A percentile compares a stretch with the other conserved stretches of the same genome.
Evolutionary conservation across 2,888 invertebrate species (phyloP).

Genomic region (Drosophila kokeensis): DNA sequence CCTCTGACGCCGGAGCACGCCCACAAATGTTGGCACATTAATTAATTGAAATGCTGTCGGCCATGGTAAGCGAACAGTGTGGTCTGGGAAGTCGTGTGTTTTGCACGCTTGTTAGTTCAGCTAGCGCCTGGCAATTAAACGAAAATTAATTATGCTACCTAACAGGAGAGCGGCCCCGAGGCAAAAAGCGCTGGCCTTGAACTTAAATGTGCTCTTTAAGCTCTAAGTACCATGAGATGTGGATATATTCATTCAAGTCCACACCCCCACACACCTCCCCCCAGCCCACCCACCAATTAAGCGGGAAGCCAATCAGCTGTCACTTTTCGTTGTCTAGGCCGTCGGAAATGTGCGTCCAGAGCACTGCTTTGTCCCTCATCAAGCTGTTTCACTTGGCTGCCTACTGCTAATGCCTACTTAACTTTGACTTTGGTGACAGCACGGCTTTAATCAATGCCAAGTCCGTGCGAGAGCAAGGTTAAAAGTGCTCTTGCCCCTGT

Average conservation of each 20-base stretch:
- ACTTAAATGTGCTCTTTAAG: conserved; percentile 50
- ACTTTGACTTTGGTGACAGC: conserved; percentile 76
- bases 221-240: background rate
- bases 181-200: conserved; percentile 67
- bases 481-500: conserved; percentile 15
- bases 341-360: conserved; percentile 54
- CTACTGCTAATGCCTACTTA: conserved; percentile 69
- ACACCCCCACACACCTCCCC: background rate
- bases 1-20: conserved; percentile 25
- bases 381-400: conserved; percentile 13
- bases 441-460: conserved; percentile 69
- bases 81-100: conserved; percentile 53
- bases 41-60: conserved; percentile 78
- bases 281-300: conserved; percentile 5
- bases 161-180: conserved; percentile 40
- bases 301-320: conserved; percentile 65
- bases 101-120: conserved; percentile 76
- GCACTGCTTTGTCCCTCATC: background rate
- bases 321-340: conserved; percentile 50
- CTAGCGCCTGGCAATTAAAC: conserved; percentile 77
- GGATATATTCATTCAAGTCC: conserved; percentile 2
- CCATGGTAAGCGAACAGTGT: conserved; percentile 38
- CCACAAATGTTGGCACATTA: conserved; percentile 79
- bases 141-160: conserved; percentile 77
- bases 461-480: conserved; percentile 57